phyloP scores from a whole-genome alignment of 2,888 invertebrate genomes.

The Cephalotes varians region DNA sequence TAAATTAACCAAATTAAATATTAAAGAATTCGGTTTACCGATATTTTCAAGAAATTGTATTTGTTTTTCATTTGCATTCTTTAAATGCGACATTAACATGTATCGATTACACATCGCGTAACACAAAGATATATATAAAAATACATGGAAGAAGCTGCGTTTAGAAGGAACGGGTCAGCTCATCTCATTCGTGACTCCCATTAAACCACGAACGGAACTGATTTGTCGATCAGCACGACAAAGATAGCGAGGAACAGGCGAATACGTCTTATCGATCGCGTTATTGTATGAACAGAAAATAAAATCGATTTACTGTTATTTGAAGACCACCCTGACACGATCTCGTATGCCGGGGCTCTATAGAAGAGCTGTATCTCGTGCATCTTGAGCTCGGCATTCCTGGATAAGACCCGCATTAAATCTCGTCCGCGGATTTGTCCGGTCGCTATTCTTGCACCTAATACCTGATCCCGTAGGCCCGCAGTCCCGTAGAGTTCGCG shows the following conservation, averaged over 20 bases:
- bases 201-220: conserved; percentile 46
- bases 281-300: conserved; percentile 70
- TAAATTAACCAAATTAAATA: background rate
- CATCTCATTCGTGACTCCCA: conserved; percentile 45
- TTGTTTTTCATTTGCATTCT: background rate
- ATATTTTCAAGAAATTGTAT: background rate
- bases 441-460: conserved; percentile 69
- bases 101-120: background rate
- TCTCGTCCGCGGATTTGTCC: conserved; percentile 72
- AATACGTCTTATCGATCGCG: conserved; percentile 70
- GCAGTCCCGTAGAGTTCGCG: conserved; percentile 68
- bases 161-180: conserved; percentile 12
- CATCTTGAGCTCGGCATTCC: conserved; percentile 73
- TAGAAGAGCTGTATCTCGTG: conserved; percentile 67
- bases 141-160: conserved; percentile 6
- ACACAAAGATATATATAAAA: background rate
- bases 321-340: conserved; percentile 61
- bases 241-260: conserved; percentile 54
- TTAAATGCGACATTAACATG: background rate
- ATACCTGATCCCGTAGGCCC: conserved; percentile 79
- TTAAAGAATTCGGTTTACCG: background rate
- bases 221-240: conserved; percentile 54
- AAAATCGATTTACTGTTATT: conserved; percentile 73
- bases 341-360: conserved; percentile 66
- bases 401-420: conserved; percentile 75